Percentiles rank a stretch among this genome's conserved stretches.
These are phyloP conservation scores for Clarias laeviceps DNA, from an alignment of 2,797 vertebrate genomes.

Conservation along the genomic window DNA sequence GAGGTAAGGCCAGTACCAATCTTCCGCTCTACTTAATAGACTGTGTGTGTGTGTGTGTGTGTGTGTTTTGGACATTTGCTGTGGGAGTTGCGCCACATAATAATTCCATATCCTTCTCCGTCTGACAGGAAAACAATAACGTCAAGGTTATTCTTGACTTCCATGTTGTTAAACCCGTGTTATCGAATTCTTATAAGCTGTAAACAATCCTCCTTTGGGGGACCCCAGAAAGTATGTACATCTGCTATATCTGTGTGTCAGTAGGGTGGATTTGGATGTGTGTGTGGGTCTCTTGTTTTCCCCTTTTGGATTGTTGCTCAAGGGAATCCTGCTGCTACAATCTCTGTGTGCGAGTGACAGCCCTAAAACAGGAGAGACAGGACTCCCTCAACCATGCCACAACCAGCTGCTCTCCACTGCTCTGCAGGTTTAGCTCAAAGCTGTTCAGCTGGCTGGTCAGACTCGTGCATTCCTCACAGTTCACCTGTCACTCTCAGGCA, in stretches of 20 bases:
- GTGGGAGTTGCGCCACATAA: constrained; percentile 9
- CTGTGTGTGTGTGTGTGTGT: constrained; percentile 28
- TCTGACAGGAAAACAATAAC: constrained; percentile 35
- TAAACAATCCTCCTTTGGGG: constrained; percentile 33
- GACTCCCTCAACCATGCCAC: constrained; percentile 54
- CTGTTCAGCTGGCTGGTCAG: constrained; percentile 27
- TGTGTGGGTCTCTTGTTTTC: constrained; percentile 35
- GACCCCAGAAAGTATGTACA: not conserved
- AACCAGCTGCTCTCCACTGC: constrained; percentile 51
- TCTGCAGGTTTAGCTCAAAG: constrained; percentile 35
- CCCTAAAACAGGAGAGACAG: constrained; percentile 47
- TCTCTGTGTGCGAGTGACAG: constrained; percentile 45
- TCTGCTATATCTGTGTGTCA: constrained; percentile 8
- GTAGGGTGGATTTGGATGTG: not conserved
- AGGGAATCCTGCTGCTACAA: constrained; percentile 41
- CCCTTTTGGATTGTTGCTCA: constrained; percentile 43
- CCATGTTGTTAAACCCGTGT: constrained; percentile 31
- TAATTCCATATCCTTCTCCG: not conserved
- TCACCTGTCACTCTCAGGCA: constrained; percentile 24
- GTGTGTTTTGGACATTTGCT: constrained; percentile 26
- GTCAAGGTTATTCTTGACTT: constrained; percentile 26
- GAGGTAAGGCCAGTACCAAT: constrained; percentile 51
- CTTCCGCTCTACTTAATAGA: constrained; percentile 43
- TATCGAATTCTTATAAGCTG: constrained; percentile 44
- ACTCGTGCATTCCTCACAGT: constrained; percentile 23